Base-by-base conservation (phyloP, 2,888 invertebrate species). In the Pyrrhosoma nymphula region DNA sequence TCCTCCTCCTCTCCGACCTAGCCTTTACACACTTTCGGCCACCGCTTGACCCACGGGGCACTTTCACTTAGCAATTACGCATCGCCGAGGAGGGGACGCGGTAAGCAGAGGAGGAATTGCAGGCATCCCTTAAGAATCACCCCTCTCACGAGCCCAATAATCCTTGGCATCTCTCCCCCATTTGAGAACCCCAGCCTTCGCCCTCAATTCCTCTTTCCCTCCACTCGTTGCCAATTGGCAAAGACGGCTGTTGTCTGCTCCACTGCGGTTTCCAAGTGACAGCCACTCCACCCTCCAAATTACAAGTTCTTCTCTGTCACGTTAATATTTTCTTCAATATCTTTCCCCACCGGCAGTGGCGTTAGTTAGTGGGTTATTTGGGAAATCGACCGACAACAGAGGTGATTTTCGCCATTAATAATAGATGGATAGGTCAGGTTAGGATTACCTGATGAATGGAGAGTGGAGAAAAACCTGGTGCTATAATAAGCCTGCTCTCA, bases 1-100 rank as follows among this genome's bases (percentile, higher is more conserved):
- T n/a, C 12, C 69, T n/a, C 26, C 69, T 26, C 69, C 69, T 8
- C 12, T 26, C 8, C 69, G 26, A 69, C 69, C 8, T 47, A 2
- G 47, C 47, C 8, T 4, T 47, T 47, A n/a, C 12, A 69, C 8
- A 69, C 69, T 10, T 69, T 69, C 26, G 69, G 91, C n/a, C 47
- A 47, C 2, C 91, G 35, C 56, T 63, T 91, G 91, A 91, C 63
- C 91, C 30, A 20, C 30, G 39, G 35, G 39, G 91, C 91, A 91
- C 91, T 60, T 91, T 63, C 91, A n/a, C 91, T 63, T 39, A 35
- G 91, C 91, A 91, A 91, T 91, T 91, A 91, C 91, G 47, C 47
- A 23, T 26, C 88, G 90, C 90, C 30, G n/a, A 26, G 90, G n/a
- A 26, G 90, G 90, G 56, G 56, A 20, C 4, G 8, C 47, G 47